Evolutionary conservation across 2,888 invertebrate genomes (phyloP), one percentile per base, ranked within the genome.

Genomic region (Drosophila histrio): DNA sequence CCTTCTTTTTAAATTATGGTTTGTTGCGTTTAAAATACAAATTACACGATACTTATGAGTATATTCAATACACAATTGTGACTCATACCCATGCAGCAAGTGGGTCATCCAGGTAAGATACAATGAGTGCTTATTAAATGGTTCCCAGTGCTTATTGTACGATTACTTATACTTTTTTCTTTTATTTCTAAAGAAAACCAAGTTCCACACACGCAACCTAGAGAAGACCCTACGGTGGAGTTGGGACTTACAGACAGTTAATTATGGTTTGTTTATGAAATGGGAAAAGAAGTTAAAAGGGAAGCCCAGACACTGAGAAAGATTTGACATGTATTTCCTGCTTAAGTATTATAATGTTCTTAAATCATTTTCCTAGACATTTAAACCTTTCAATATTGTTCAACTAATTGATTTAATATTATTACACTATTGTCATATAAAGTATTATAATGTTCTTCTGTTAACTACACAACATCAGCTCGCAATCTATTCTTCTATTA

Each of bases 11-110:
- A 81, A 81, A 80, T 87, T 81, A 81, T 70, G 82, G 82, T 81
- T 81, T 71, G 67, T 57, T 69, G 80, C 74, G 61, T 83, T 84
- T 76, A 63, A 87, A 87, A 82, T 76, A 86, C 87, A 82, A 77
- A 86, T 84, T 87, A 72, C 63, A 57, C 54, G 57, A 43, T 61
- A 57, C 65, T 52, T 61, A 53, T 52, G 52, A 34, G 28, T 46
- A 41, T 67, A 38, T 44, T 54, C 59, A 52, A 52, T 64, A 26
- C 49, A 32, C 54, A 56, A 61, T 46, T 70, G 24, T 81, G 79
- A 76, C 47, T 78, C 85, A 79, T 53, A 38, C 32, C 15, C 53
- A 30, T 15, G 21, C 15, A 34, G 46, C 87, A 82, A 81, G 65
- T 87, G 87, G 87, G 79, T 81, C 87, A 77, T 11, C 9, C 72